Conservation (phyloP, 1,140 invertebrate species). For the Drosophila ogumai region DNA sequence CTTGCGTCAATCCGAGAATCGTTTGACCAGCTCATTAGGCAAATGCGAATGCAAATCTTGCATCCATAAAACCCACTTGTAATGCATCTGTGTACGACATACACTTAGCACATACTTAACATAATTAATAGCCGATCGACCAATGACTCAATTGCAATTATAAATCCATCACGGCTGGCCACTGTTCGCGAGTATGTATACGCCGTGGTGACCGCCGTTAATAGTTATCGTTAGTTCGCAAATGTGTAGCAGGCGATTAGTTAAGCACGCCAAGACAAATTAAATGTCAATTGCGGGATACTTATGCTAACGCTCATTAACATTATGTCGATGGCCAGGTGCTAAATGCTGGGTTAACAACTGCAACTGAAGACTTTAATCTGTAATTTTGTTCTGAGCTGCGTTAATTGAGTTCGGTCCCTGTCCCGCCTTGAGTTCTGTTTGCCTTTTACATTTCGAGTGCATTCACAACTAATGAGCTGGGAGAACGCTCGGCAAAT, state of each 20-base stretch:
- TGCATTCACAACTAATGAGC: slow-evolving; percentile 33
- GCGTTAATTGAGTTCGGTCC: slow-evolving; percentile 45
- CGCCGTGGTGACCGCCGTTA: slow-evolving; percentile 20
- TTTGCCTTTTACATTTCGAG: slow-evolving; percentile 59
- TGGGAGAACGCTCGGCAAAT: slow-evolving; percentile 12
- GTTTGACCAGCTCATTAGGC: slow-evolving; percentile 42
- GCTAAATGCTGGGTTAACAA: slow-evolving; percentile 25
- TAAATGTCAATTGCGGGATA: slow-evolving; percentile 64
- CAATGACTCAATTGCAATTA: slow-evolving; percentile 67
- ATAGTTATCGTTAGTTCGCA: slow-evolving; percentile 7
- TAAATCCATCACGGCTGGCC: slow-evolving; percentile 58
- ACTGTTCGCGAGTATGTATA: slow-evolving; percentile 31
- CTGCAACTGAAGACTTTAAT: slow-evolving; percentile 13
- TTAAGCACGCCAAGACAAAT: slow-evolving; percentile 64
- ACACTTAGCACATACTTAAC: slow-evolving; percentile 48
- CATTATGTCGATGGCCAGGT: slow-evolving; percentile 35
- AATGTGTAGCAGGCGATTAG: slow-evolving; percentile 40
- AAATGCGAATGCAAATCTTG: slow-evolving; percentile 49
- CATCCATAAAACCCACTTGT: slow-evolving; percentile 44
- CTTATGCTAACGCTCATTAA: slow-evolving; percentile 52
- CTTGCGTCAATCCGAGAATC: slow-evolving; percentile 43
- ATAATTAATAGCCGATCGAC: slow-evolving; percentile 61
- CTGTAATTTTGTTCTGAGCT: slow-evolving; percentile 22
- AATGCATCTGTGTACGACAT: slow-evolving; percentile 37
- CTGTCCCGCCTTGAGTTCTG: slow-evolving; percentile 62